Base-by-base conservation (phyloP, 2,113 vertebrate species). In the Raja brachyura region DNA sequence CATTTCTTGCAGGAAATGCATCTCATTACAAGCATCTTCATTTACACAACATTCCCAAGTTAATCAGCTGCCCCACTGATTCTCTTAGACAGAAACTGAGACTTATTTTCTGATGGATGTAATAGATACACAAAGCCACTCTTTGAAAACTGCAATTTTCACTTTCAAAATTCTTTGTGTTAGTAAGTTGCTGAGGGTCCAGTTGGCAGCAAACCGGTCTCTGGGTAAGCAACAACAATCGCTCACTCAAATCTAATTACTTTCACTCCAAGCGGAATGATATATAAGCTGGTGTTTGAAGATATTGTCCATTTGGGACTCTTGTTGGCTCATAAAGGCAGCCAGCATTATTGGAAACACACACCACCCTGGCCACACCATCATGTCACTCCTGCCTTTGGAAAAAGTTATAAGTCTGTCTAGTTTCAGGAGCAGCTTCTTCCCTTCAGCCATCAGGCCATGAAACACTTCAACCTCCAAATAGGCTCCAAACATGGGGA, bases 31-130 rank as follows among this genome's bases (percentile, higher is more conserved):
- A 31, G 61, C 5, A 1, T 16, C 83, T 86, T 61, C 14, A 88
- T 63, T 88, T 63, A 63, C 14, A 31, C 83, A 63, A 14, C 56
- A 16, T 61, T 86, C 83, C 11, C 13, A 16, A 61, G 83, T 31
- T 88, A 88, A 88, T 88, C 83, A 88, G 6, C 59, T 88, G 83
- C 59, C 56, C 31, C 83, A 63, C 83, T 63, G 31, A 63, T 66
- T n/a, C 83, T 61, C 56, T 86, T 59, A 31, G n/a, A 86, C 28
- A 14, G 56, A 61, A 61, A 61, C 56, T n/a, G 81, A 7, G 39
- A 88, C 63, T 56, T 63, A 88, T 88, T 88, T 88, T 88, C 14
- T 16, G 14, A 59, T 5, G 7, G 4, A 31, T 88, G 28, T 13
- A 63, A 61, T 18, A 63, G 83, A 63, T 5, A 16, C 56, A 86